Base-by-base conservation (phyloP, 2,888 invertebrate species). In the Drosophila antonietae region DNA sequence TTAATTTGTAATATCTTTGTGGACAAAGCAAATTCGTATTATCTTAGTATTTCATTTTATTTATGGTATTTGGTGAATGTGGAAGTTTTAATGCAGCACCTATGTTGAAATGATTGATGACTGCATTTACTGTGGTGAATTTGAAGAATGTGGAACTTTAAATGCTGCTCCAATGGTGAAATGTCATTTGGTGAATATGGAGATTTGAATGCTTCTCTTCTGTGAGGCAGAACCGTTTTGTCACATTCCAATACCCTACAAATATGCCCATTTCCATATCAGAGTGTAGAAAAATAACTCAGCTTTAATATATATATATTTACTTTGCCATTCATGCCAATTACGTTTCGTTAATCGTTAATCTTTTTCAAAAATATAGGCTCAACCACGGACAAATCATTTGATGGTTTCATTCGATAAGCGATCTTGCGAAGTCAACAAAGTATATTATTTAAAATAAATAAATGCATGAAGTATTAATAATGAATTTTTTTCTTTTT, bases 231-330 rank as follows among this genome's bases (percentile, higher is more conserved):
- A 76, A 76, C 81, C 89, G 52, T 61, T 71, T 60, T 75, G 10
- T 68, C 52, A 72, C 89, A 87, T 63, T 77, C 84, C 85, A 77
- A 87, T 84, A 75, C 84, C 85, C 61, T 77, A 67, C 80, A 73
- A 63, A 67, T 87, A 72, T 87, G 73, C 84, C 78, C 89, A 53
- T 65, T 71, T 53, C 77, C 85, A 73, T 80, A 15, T 67, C 65
- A 52, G 74, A 64, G 74, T 81, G 66, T 84, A 89, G 55, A 84
- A 84, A 84, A 84, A 84, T 84, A 84, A 64, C 84, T 84, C 79
- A 67, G 70, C 79, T 76, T 78, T 63, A 62, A 70, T 35, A 52
- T 39, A 15, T 53, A 53, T 53, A 53, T 75, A 39, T 77, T 67
- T 75, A 39, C 80, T 67, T 75, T 74, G 41, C 74, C 69, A 60